phyloP scores from a whole-genome alignment of 2,113 vertebrate species.

The western clawed frog (Xenopus tropicalis) region UCB_Xtro_10.0 CM004444.2:127498001-127498500 shows the following conservation, averaged over 20 bases:
- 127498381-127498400: conserved; percentile 86
- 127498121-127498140: too few species aligned
- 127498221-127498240: background rate
- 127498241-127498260: too few species aligned
- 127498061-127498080: too few species aligned
- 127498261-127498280: too few species aligned
- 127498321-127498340: conserved; percentile 78
- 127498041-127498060: too few species aligned
- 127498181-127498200: too few species aligned
- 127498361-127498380: conserved; percentile 91
- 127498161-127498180: too few species aligned
- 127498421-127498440: conserved; percentile 94
- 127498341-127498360: conserved; percentile 90
- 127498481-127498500: conserved; percentile 20
- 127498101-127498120: too few species aligned
- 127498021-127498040: too few species aligned
- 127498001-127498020: too few species aligned
- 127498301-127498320: background rate
- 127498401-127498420: conserved; percentile 86
- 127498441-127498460: conserved; percentile 79
- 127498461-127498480: conserved; percentile 47
- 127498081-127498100: too few species aligned
- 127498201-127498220: background rate
- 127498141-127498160: too few species aligned
- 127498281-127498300: background rate